Evolutionary conservation across 2,797 vertebrate genomes (phyloP).

Genomic region (Catamblyrhynchus diadema): DNA sequence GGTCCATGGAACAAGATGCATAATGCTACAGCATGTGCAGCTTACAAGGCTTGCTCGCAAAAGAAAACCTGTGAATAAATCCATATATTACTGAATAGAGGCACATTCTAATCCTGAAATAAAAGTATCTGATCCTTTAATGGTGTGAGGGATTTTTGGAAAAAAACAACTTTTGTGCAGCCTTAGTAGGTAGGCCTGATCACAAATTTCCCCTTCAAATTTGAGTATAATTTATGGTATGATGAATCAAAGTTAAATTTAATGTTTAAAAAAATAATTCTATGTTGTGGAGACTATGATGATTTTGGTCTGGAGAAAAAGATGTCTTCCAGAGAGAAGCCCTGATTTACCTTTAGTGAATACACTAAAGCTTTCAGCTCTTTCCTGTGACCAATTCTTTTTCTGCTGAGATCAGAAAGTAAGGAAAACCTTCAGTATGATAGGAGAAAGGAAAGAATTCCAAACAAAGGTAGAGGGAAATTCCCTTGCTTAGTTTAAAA

Average conservation of each 20-base stretch:
- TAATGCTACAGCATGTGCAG: background rate
- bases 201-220: background rate
- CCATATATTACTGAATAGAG: background rate
- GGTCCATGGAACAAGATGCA: background rate
- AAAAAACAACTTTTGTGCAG: background rate
- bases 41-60: background rate
- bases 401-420: background rate
- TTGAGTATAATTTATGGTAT: background rate
- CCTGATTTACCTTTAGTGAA: rapidly evolving
- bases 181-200: background rate
- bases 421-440: background rate
- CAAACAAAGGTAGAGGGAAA: background rate
- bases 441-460: background rate
- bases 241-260: background rate
- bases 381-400: background rate
- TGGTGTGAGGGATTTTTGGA: background rate
- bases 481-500: background rate
- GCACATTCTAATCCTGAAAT: background rate
- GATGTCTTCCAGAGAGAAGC: background rate
- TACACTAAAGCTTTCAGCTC: background rate
- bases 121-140: background rate
- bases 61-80: background rate
- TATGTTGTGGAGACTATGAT: background rate
- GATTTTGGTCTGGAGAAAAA: background rate
- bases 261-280: background rate